phyloP scores from a whole-genome alignment of 2,113 vertebrate species.

The Paramisgurnus dabryanus region DNA sequence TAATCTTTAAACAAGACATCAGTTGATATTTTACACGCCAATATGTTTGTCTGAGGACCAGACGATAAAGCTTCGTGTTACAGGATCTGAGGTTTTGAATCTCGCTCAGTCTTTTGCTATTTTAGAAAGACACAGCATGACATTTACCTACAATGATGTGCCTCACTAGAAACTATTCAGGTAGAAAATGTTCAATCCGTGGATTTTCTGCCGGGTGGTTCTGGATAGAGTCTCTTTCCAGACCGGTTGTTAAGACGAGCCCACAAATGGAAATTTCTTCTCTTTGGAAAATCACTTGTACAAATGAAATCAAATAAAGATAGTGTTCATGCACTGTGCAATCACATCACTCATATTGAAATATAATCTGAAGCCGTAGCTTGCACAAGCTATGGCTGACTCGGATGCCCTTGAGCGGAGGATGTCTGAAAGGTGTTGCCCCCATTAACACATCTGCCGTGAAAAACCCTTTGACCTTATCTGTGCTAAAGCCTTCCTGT shows the following conservation, averaged over 20 bases:
- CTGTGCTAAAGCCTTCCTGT: neutral
- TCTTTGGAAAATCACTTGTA: neutral
- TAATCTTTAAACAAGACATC: neutral
- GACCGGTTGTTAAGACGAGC: neutral
- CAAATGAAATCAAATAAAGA: neutral
- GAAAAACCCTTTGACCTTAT: neutral
- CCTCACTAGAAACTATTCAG: conserved; percentile 38
- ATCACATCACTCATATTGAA: neutral
- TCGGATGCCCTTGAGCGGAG: conserved; percentile 14
- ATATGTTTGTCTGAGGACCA: conserved; percentile 3
- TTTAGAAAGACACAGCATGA: conserved; percentile 30
- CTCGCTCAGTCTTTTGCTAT: conserved; percentile 12
- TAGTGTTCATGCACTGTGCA: neutral
- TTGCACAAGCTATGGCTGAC: neutral
- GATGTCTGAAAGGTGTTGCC: conserved; percentile 8
- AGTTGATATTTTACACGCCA: neutral
- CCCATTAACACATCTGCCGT: conserved; percentile 14
- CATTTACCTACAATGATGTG: conserved; percentile 41
- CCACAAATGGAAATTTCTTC: neutral
- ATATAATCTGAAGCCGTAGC: conserved; percentile 2
- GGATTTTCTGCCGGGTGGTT: neutral
- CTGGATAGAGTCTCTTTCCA: neutral
- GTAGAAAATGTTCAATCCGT: conserved; percentile 33
- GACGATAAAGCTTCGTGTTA: neutral
- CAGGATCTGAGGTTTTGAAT: neutral